Evolutionary conservation across 2,113 vertebrate genomes (phyloP).

Genomic region (Condylura cristata): DNA sequence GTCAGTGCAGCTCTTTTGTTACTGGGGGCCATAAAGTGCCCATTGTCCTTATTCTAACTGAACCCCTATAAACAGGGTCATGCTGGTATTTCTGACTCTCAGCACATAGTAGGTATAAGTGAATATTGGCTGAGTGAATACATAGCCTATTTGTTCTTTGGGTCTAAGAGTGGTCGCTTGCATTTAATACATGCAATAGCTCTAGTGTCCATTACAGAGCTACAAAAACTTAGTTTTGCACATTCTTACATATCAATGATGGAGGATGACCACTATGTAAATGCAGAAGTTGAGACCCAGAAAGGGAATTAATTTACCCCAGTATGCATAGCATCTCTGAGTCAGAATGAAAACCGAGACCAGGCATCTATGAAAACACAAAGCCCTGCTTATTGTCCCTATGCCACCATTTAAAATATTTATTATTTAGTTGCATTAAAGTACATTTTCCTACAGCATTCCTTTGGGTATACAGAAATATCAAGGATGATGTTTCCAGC

Average conservation of each 20-base stretch:
- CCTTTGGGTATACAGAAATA: conserved; percentile 15
- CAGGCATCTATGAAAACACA: not conserved
- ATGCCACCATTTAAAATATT: not conserved
- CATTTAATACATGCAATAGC: not conserved
- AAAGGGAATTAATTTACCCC: not conserved
- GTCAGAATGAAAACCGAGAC: conserved; percentile 14
- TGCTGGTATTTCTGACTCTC: not conserved
- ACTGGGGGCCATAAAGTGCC: not conserved
- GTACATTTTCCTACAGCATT: conserved; percentile 45
- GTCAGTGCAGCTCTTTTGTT: not conserved
- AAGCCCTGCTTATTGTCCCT: not conserved
- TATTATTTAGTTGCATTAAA: conserved; percentile 49
- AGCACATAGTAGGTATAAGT: not conserved
- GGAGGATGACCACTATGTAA: not conserved
- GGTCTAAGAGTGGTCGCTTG: not conserved
- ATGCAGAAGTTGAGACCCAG: not conserved
- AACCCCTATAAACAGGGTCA: not conserved
- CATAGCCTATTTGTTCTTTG: not conserved
- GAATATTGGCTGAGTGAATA: not conserved
- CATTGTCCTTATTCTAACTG: not conserved
- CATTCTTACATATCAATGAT: not conserved
- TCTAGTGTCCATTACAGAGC: not conserved
- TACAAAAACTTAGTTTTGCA: not conserved
- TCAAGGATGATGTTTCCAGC: conserved; percentile 18
- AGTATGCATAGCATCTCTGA: not conserved